Base-by-base conservation (phyloP, 64 coral and sea anemone genomes). In the Acropora tenuis region DNA sequence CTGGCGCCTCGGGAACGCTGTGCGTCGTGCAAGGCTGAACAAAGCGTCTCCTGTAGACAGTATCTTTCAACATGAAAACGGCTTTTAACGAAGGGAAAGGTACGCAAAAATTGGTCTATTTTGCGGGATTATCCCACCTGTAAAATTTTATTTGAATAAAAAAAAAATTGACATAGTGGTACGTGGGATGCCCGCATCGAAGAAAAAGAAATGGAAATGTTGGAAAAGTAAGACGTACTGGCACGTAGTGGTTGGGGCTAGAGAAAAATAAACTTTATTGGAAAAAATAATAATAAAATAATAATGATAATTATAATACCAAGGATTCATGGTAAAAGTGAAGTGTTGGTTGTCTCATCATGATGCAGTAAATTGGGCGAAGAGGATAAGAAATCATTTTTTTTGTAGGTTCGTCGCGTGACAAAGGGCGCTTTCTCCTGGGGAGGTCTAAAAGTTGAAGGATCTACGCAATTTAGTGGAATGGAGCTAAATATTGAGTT, bases 31-130 rank as follows among this genome's bases (percentile, higher is more conserved):
- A 59, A 94, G 91, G 47, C 87, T 69, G 43, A 67, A 91, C 43
- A 99, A 99, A 58, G 9, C 18, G 40, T 88, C 80, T 52, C 97
- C 97, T 3, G 49, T 99, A 3, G 79, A 92, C 2, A 74, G 88
- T 43, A 95, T 96, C 73, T 84, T 99, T 17, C 12, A 71, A 60
- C 81, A 91, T 17, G 94, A 98, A 69, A 94, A 92, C 47, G 97
- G 97, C 87, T 96, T 47, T n/a, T 98, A 8, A 55, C 87, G 18
- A 86, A 88, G 80, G 97, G 97, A 58, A 98, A 98, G 96, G 96
- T 95, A 46, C 44, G 82, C 2, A 7, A 60, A 18, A 12, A 11
- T 42, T 75, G 19, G 4, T 4, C 30, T 30, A 30, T 30, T 30
- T 30, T 30, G 30, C 30, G 30, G 30, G 30, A 30, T 30, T 30